phyloP scores from a whole-genome alignment of 2,797 vertebrate species.

The Myotis vivesi region DNA sequence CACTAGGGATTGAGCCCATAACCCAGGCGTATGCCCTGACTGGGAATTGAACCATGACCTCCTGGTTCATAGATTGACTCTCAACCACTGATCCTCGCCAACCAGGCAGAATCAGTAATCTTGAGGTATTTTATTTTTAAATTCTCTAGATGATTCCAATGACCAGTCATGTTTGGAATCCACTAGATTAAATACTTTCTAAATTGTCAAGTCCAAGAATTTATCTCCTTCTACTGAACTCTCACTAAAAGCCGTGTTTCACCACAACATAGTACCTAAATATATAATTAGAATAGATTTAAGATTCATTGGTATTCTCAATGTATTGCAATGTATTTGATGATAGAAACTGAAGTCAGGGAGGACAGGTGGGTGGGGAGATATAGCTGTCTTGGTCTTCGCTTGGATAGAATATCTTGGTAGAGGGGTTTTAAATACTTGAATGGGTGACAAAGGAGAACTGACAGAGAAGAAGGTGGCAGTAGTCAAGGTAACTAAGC shows the following conservation, averaged over 20 bases:
- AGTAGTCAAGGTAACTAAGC: slow-evolving; percentile 47
- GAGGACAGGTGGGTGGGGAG: background rate
- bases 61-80: no score
- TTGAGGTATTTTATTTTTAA: background rate
- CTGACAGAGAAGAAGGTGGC: background rate
- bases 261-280: background rate
- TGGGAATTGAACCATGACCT: no score
- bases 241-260: background rate
- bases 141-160: background rate
- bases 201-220: background rate
- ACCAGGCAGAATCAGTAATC: background rate
- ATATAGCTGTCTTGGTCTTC: slow-evolving; percentile 5
- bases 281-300: background rate
- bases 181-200: background rate
- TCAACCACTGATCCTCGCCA: no score
- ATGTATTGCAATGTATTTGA: background rate
- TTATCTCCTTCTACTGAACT: background rate
- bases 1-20: no score
- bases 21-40: no score
- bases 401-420: slow-evolving; percentile 12
- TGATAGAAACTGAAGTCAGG: background rate
- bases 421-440: slow-evolving; percentile 46
- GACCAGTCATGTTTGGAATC: background rate
- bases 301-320: slow-evolving; percentile 10
- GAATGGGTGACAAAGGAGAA: slow-evolving; percentile 38